Conservation (phyloP, 2,113 vertebrate species). For the Herpetotheres cachinnans region DNA sequence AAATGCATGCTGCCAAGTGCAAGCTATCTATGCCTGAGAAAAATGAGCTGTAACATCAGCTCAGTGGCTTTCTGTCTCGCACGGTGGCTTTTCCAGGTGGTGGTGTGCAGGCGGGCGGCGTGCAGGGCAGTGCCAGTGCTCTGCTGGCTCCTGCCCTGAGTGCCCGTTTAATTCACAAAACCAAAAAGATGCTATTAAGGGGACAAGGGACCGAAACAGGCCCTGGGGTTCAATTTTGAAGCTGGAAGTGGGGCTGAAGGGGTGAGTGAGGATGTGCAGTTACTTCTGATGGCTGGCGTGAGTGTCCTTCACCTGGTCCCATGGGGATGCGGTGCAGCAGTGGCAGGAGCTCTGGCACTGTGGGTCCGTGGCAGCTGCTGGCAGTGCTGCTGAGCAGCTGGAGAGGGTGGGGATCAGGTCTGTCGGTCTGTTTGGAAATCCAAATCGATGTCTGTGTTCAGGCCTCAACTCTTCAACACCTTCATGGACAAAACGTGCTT, state of each 20-base stretch:
- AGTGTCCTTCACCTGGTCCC: no score
- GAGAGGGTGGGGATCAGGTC: not conserved
- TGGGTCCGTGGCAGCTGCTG: accelerated
- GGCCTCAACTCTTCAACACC: not conserved
- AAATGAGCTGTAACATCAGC: not conserved
- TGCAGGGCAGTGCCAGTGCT: not conserved
- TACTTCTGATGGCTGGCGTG: not conserved
- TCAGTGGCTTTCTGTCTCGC: not conserved
- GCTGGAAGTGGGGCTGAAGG: not conserved
- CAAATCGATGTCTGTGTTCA: no score
- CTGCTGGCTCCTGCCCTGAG: not conserved
- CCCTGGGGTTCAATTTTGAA: not conserved
- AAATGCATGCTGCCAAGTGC: not conserved
- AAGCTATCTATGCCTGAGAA: not conserved
- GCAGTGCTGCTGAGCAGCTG: not conserved
- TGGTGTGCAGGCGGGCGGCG: accelerated
- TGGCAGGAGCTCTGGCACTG: not conserved
- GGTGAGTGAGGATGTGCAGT: no score
- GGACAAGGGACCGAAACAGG: not conserved
- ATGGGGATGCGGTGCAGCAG: accelerated
- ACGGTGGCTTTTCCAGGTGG: accelerated
- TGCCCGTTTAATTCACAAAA: not conserved
- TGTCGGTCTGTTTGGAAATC: not conserved
- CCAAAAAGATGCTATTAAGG: not conserved
- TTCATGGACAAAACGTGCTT: accelerated